Evolutionary conservation across 2,888 invertebrate species (phyloP), one percentile per base, ranked within the genome.

Genomic region (Thymelicus sylvestris): DNA sequence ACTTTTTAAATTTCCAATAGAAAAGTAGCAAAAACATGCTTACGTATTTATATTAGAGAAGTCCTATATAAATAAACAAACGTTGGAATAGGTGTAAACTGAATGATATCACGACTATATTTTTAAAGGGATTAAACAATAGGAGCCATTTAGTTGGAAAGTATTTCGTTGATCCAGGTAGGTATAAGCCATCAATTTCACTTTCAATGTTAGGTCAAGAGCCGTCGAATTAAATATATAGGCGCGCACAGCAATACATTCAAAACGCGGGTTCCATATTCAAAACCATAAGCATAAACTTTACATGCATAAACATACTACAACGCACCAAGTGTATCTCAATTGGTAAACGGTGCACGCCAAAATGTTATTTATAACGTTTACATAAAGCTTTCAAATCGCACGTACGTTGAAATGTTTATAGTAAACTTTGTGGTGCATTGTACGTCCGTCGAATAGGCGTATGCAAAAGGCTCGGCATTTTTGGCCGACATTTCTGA

Each of bases 401-500:
- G 71, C 63, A 31, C 59, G 24, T 62, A 63, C 44, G 70, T 31
- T 55, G 52, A 66, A 71, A 55, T 66, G 70, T 71, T 71, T 71
- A 71, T 71, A 71, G 71, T 55, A 66, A 71, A 71, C 71, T 66
- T 66, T 66, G 71, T 50, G 71, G 66, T 71, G 71, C 71, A 71
- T 71, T 71, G 52, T 52, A 71, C 67, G 65, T 31, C 71, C 61
- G 66, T 71, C 61, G 71, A 71, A 76, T 71, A 73, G 73, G 75
- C 77, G 76, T 76, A 77, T 79, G 77, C 78, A 78, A 77, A 79
- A 76, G 78, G 66, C 73, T 72, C 76, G 77, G 78, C 80, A 78
- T 79, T 81, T 80, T 81, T 80, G 80, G 81, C 81, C 83, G 84
- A 84, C 84, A 82, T 81, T 81, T 82, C 79, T 80, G 84, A 81